These are phyloP conservation scores for Synergus umbraculus DNA, from an alignment of 2,888 invertebrate species.

Conservation along the genomic window DNA sequence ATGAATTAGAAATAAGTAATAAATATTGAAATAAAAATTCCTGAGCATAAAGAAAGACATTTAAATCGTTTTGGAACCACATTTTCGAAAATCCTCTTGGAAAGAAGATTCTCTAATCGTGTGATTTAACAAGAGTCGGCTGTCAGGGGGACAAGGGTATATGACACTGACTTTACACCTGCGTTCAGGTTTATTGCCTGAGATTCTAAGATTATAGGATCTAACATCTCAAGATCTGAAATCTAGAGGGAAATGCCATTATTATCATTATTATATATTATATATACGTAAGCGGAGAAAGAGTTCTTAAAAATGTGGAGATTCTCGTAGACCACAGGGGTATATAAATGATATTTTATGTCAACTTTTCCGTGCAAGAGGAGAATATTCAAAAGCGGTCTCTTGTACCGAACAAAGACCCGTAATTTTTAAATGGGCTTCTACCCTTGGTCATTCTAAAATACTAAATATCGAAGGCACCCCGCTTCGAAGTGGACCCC, in stretches of 20 bases:
- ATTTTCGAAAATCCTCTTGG: conserved; percentile 9
- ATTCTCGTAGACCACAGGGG: conserved; percentile 17
- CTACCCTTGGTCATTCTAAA: background rate
- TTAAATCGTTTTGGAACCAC: background rate
- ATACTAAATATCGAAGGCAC: conserved; percentile 43
- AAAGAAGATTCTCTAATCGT: conserved; percentile 29
- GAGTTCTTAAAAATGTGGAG: conserved; percentile 43
- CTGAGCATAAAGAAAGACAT: background rate
- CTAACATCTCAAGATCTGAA: background rate
- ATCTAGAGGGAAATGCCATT: background rate
- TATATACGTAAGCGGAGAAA: conserved; percentile 38
- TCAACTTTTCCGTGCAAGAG: conserved; percentile 49
- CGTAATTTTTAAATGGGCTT: conserved; percentile 47
- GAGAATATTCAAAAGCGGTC: conserved; percentile 39
- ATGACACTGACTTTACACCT: conserved; percentile 32
- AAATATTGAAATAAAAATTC: background rate
- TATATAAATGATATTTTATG: conserved; percentile 55
- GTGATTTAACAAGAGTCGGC: conserved; percentile 40
- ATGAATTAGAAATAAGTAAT: background rate
- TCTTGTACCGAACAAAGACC: conserved; percentile 49
- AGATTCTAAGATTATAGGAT: conserved; percentile 11
- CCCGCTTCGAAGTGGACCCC: conserved; percentile 55
- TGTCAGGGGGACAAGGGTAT: conserved; percentile 32
- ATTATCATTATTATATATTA: conserved; percentile 10
- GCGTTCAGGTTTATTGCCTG: conserved; percentile 33